A percentile compares a stretch with the other conserved stretches of the same genome.
phyloP scores from a whole-genome alignment of 2,888 invertebrate genomes.

The Drosophila ochracea region DNA sequence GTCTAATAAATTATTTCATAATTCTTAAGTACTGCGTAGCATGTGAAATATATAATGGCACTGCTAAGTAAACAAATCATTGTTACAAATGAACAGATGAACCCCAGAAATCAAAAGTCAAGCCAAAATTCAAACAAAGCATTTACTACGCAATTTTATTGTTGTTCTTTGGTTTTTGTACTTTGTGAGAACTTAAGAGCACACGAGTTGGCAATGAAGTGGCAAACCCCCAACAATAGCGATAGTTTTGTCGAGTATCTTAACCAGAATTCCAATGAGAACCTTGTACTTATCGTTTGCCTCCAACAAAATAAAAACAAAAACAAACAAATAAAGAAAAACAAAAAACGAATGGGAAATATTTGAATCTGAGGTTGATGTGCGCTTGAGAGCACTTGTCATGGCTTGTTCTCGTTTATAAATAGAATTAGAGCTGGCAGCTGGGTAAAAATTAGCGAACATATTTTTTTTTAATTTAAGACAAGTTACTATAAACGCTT shows the following conservation, averaged over 20 bases:
- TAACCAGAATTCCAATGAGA: constrained; percentile 36
- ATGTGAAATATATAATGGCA: constrained; percentile 23
- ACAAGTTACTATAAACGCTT: constrained; percentile 65
- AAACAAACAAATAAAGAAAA: constrained; percentile 16
- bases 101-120: constrained; percentile 32
- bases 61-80: constrained; percentile 15
- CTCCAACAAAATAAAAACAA: constrained; percentile 18
- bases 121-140: constrained; percentile 26
- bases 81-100: constrained; percentile 31
- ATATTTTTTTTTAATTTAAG: constrained; percentile 55
- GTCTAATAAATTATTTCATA: constrained; percentile 12
- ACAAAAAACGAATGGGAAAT: constrained; percentile 13
- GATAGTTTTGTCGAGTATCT: constrained; percentile 59
- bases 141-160: constrained; percentile 39
- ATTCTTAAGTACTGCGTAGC: constrained; percentile 9
- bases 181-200: constrained; percentile 49
- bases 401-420: constrained; percentile 39
- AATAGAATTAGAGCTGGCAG: constrained; percentile 47
- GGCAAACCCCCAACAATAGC: constrained; percentile 33
- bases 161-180: constrained; percentile 1
- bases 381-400: constrained; percentile 54
- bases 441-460: constrained; percentile 49
- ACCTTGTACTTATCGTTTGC: constrained; percentile 59
- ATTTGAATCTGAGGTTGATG: constrained; percentile 50
- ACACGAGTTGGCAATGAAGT: constrained; percentile 61